Conservation (phyloP, 1,140 invertebrate species). For the Drepana arcuata region DNA sequence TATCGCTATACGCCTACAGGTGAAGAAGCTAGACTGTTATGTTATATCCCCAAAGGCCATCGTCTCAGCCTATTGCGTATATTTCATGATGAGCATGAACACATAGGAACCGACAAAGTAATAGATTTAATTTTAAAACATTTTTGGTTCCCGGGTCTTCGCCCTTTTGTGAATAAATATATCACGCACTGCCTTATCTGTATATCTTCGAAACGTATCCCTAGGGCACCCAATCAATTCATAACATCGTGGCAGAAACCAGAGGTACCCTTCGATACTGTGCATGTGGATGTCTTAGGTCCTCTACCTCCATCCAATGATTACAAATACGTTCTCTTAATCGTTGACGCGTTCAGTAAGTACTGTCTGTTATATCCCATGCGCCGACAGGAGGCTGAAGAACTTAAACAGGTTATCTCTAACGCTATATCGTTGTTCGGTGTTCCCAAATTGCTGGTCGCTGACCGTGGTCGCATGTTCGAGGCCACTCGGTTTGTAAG, state of each 20-base stretch:
- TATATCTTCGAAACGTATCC: neutral
- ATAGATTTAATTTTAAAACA: neutral
- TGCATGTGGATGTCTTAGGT: neutral
- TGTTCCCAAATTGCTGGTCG: neutral
- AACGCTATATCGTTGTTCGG: neutral
- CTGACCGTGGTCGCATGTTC: neutral
- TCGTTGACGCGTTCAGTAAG: neutral
- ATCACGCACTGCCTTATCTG: neutral
- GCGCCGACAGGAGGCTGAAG: neutral
- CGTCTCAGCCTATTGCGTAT: neutral
- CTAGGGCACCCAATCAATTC: neutral
- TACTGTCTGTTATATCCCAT: neutral
- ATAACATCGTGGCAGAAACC: neutral
- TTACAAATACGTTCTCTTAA: neutral
- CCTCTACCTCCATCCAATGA: neutral
- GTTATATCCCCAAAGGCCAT: slow-evolving; percentile 5
- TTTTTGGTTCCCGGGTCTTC: neutral
- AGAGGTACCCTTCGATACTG: neutral
- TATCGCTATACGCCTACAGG: slow-evolving; percentile 4
- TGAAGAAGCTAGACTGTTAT: slow-evolving; percentile 3
- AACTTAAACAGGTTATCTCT: neutral
- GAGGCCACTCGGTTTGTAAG: neutral
- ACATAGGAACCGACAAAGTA: neutral
- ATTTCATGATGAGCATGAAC: neutral
- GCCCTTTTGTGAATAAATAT: neutral